Evolutionary conservation across 2,797 vertebrate genomes (phyloP), one percentile per base, ranked within the genome.

Genomic region (Sebastes trivittatus): DNA sequence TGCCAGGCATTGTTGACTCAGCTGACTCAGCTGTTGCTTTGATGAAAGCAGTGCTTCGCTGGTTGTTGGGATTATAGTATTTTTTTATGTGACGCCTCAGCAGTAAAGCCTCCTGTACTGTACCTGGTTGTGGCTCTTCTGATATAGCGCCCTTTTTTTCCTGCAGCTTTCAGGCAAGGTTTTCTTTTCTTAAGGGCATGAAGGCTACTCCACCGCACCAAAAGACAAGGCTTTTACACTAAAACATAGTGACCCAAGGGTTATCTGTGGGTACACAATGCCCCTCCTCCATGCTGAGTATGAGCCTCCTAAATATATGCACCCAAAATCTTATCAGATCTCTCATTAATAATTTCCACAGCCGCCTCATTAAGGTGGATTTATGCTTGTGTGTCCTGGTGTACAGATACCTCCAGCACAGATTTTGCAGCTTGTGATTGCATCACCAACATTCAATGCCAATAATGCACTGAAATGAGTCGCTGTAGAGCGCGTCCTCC

Each of bases 1-100:
- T 76, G n/a, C 2, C 32, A 60, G 16, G 22, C 30, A 9, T 67
- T 65, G 42, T 81, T 27, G 38, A 16, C 25, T 32, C 2, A 7
- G 65, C 80, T 72, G 68, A 85, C 61, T 85, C 77, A 69, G 82
- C 77, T 11, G 32, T 30, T 36, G 52, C 67, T 64, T 36, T 74
- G 76, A 78, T 72, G 67, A 82, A 32, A 65, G 56, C 36, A 32
- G 10, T 13, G 38, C 34, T 46, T 36, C 0, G 32, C 66, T 66
- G 62, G 63, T 23, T 56, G 54, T 20, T 29, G 62, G 14, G 75
- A 77, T 78, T 85, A 78, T 54, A 29, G 68, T 9, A 27, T 81
- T 75, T 81, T 66, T 84, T 69, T 49, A 80, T 55, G 69, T 74
- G 65, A 77, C 34, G 65, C 52, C 77, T 86, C 72, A 55, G 76